Evolutionary conservation across 2,888 invertebrate genomes (phyloP).

Genomic region (Anarsia innoxiella): DNA sequence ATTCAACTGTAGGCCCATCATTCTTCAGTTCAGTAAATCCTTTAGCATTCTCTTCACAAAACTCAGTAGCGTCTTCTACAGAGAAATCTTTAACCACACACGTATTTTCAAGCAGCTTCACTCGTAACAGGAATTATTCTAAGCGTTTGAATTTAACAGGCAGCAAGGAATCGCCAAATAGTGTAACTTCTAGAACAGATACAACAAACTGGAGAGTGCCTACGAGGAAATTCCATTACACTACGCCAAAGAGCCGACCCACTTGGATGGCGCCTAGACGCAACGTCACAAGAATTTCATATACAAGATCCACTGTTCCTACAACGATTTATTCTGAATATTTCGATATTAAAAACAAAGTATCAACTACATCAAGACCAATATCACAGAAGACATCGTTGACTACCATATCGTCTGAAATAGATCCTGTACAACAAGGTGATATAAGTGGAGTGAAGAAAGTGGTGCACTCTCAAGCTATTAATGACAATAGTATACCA

Average conservation of each 20-base stretch:
- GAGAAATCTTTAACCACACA: constrained; percentile 39
- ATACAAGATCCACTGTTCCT: constrained; percentile 37
- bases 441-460: constrained; percentile 54
- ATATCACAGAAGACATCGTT: constrained; percentile 38
- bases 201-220: constrained; percentile 31
- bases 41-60: constrained; percentile 38
- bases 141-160: constrained; percentile 55
- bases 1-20: constrained; percentile 34
- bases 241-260: constrained; percentile 56
- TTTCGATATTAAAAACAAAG: constrained; percentile 55
- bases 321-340: constrained; percentile 63
- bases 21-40: constrained; percentile 28
- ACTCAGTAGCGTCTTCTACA: constrained; percentile 34
- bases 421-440: constrained; percentile 64
- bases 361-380: constrained; percentile 31
- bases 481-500: constrained; percentile 65
- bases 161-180: constrained; percentile 54
- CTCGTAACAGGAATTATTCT: constrained; percentile 52
- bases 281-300: constrained; percentile 38
- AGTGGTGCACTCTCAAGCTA: constrained; percentile 54
- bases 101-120: constrained; percentile 36
- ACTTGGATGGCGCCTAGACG: constrained; percentile 61
- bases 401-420: constrained; percentile 63
- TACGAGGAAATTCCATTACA: constrained; percentile 53
- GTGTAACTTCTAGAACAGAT: constrained; percentile 46